Evolutionary conservation across 2,113 vertebrate genomes (phyloP).

Genomic region (Sterrhoptilus dennistouni): DNA sequence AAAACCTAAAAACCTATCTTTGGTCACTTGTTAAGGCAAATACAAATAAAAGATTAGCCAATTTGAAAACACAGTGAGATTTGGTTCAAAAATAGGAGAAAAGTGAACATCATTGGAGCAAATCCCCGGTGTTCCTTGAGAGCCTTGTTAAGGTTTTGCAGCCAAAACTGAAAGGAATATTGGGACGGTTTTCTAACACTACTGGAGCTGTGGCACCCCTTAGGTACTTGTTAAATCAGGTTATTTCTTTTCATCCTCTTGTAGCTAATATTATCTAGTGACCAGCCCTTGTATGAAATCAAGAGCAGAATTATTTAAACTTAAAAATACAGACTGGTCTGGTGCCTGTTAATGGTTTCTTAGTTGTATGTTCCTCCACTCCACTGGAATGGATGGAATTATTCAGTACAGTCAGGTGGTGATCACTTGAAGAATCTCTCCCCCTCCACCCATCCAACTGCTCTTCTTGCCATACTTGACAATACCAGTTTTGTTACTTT

Average conservation of each 20-base stretch:
- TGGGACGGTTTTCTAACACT: not conserved
- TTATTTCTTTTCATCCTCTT: not conserved
- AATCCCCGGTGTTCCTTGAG: not conserved
- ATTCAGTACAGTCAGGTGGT: not conserved
- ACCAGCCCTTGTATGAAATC: not conserved
- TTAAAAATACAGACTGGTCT: not conserved
- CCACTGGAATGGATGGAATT: not conserved
- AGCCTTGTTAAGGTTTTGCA: not conserved
- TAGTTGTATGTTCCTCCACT: not conserved
- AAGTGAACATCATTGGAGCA: not conserved
- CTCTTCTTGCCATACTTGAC: not conserved
- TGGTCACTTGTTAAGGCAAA: constrained; percentile 17
- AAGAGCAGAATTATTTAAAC: not conserved
- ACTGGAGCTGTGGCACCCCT: not conserved
- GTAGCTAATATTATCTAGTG: not conserved
- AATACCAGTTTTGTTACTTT: not conserved
- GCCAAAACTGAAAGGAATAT: not conserved
- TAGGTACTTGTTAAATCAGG: not conserved
- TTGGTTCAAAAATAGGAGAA: not conserved
- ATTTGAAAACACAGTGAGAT: not conserved
- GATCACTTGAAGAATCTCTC: not conserved
- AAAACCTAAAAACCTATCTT: constrained; percentile 29
- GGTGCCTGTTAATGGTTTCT: not conserved
- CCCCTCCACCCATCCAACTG: not conserved
- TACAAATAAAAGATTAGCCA: not conserved